These are phyloP conservation scores for Mongoloraphidia duomilia DNA, from an alignment of 2,888 invertebrate genomes.

Conservation along the genomic window DNA sequence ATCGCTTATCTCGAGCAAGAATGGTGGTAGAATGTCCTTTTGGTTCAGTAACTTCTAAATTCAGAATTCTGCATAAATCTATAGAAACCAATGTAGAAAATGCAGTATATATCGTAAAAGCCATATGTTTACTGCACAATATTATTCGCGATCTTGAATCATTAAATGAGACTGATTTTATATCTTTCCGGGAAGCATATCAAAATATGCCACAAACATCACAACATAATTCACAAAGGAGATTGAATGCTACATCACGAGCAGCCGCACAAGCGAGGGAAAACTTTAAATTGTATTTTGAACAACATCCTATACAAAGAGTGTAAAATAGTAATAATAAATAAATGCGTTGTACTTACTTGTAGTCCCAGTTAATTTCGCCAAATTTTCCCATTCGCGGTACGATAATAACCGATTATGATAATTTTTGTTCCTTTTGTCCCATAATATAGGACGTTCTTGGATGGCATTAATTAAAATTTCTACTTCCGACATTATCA, in stretches of 20 bases:
- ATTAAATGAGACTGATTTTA: too few species aligned
- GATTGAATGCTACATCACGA: too few species aligned
- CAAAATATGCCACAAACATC: too few species aligned
- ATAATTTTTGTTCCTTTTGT: slow-evolving; percentile 11
- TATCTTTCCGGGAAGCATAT: too few species aligned
- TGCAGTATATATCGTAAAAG: slow-evolving; percentile 1
- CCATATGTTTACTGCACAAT: not conserved
- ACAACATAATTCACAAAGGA: too few species aligned
- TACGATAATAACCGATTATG: slow-evolving; percentile 12
- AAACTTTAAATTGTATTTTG: too few species aligned
- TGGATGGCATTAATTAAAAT: too few species aligned
- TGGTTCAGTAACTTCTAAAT: slow-evolving; percentile 7
- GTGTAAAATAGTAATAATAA: too few species aligned
- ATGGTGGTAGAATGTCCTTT: slow-evolving; percentile 15
- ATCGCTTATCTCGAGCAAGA: slow-evolving; percentile 11
- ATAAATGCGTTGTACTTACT: slow-evolving; percentile 12
- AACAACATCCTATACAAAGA: too few species aligned
- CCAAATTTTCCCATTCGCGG: too few species aligned
- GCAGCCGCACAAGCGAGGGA: too few species aligned
- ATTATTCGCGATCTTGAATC: not conserved
- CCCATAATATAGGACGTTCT: slow-evolving; percentile 11
- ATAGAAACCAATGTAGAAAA: not conserved
- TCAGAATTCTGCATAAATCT: slow-evolving; percentile 4
- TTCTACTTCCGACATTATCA: too few species aligned
- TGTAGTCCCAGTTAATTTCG: slow-evolving; percentile 11